Evolutionary conservation across 2,888 invertebrate genomes (phyloP).

Genomic region (Tenthredo scrophulariae): DNA sequence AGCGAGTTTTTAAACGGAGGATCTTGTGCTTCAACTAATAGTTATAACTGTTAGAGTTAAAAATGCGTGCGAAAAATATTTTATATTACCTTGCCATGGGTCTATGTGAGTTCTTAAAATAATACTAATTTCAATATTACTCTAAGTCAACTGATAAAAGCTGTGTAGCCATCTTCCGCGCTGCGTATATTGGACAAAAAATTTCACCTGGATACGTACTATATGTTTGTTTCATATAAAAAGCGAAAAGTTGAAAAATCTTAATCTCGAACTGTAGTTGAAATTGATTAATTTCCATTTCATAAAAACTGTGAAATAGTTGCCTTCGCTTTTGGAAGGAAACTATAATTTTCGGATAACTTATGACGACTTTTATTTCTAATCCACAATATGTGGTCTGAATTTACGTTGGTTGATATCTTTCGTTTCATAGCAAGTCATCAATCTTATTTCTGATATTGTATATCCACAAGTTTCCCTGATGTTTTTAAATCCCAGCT

Average conservation of each 20-base stretch:
- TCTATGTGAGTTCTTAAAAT: constrained; percentile 69
- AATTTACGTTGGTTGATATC: neutral
- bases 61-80: constrained; percentile 66
- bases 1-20: constrained; percentile 25
- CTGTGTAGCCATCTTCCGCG: neutral
- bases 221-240: neutral
- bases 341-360: neutral
- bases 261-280: neutral
- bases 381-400: neutral
- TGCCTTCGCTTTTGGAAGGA: neutral
- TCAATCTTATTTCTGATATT: neutral
- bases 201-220: neutral
- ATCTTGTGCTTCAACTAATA: neutral
- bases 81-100: constrained; percentile 70
- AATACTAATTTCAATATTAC: too few relatives aligned
- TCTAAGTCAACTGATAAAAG: neutral
- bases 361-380: neutral
- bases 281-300: neutral
- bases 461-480: neutral
- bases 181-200: neutral
- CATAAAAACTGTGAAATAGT: neutral
- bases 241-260: neutral
- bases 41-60: constrained; percentile 52
- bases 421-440: neutral
- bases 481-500: neutral